These are phyloP conservation scores for Dipodomys ordii DNA, from an alignment of 2,113 vertebrate genomes.

Conservation along the genomic window DNA sequence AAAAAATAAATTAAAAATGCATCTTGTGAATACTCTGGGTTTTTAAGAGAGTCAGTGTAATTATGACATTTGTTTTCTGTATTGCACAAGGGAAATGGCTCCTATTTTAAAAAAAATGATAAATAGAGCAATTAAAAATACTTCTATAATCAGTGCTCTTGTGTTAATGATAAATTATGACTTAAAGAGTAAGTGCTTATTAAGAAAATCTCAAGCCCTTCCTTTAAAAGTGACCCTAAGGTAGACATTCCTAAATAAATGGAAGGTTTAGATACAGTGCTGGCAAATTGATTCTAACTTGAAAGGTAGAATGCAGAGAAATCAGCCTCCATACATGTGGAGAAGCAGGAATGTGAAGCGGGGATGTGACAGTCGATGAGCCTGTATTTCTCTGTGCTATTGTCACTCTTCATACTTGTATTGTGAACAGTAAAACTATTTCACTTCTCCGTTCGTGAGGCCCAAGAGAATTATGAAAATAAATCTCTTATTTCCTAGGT, in stretches of 20 bases:
- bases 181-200: not conserved
- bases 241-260: not conserved
- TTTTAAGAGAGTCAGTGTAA: slow-evolving; percentile 5
- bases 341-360: not conserved
- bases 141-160: not conserved
- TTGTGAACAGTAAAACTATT: not conserved
- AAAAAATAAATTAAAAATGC: not conserved
- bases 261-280: slow-evolving; percentile 4
- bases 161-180: slow-evolving; percentile 15
- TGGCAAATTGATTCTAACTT: not conserved
- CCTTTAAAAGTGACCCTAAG: not conserved
- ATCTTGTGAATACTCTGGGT: not conserved
- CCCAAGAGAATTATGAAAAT: slow-evolving; percentile 6
- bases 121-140: slow-evolving; percentile 11
- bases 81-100: not conserved
- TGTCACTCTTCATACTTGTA: not conserved
- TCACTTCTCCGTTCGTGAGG: not conserved
- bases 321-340: not conserved
- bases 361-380: not conserved
- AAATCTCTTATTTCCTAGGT: not conserved
- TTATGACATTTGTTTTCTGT: not conserved
- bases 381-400: not conserved
- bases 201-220: not conserved
- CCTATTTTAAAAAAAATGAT: not conserved
- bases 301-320: not conserved